Evolutionary conservation across 2,888 invertebrate genomes (phyloP).

Genomic region (Odontomyia ornata): DNA sequence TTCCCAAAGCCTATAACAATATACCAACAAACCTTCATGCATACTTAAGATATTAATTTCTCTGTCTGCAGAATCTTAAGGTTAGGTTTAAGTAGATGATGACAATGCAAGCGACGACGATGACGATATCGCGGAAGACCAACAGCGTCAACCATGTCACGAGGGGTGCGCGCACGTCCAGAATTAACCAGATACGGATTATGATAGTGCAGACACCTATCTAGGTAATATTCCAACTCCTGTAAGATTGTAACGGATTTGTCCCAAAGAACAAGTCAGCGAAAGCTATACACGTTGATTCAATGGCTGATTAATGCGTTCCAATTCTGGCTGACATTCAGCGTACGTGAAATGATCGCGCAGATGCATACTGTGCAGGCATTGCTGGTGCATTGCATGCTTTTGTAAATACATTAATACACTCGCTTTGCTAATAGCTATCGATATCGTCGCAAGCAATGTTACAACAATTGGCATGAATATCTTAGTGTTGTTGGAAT

Average conservation of each 20-base stretch:
- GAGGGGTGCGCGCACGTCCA: constrained; percentile 28
- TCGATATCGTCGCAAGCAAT: constrained; percentile 23
- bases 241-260: constrained; percentile 41
- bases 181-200: constrained; percentile 40
- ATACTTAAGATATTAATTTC: constrained; percentile 23
- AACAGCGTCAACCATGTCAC: constrained; percentile 20
- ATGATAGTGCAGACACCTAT: constrained; percentile 36
- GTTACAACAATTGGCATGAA: constrained; percentile 34
- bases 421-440: constrained; percentile 32
- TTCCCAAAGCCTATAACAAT: neutral
- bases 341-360: constrained; percentile 30
- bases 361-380: constrained; percentile 16
- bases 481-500: neutral
- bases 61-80: constrained; percentile 15
- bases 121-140: neutral
- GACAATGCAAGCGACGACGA: neutral
- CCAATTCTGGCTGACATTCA: constrained; percentile 42
- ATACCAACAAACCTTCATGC: neutral
- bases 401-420: constrained; percentile 28
- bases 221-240: constrained; percentile 25
- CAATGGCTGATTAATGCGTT: constrained; percentile 43
- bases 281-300: constrained; percentile 37
- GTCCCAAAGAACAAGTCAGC: constrained; percentile 31
- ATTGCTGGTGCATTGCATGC: constrained; percentile 14
- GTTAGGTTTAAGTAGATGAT: constrained; percentile 4